Evolutionary conservation across 2,888 invertebrate genomes (phyloP).

Genomic region (Quadriops clusia): DNA sequence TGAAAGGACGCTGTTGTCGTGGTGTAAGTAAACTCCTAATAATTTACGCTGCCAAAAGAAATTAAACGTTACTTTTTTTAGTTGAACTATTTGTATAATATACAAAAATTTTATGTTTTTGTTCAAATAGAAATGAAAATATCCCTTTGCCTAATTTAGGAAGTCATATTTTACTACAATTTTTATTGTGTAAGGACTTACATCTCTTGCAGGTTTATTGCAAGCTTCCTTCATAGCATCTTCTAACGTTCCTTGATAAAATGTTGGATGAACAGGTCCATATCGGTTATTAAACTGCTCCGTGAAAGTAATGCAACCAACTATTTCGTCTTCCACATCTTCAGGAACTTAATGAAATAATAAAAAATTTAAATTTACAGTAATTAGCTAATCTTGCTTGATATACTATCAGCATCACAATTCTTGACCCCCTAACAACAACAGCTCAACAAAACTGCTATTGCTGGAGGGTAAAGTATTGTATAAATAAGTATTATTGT

Average conservation of each 20-base stretch:
- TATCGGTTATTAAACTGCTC: slow-evolving; percentile 77
- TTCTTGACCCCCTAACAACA: too few relatives aligned
- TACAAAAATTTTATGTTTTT: background rate
- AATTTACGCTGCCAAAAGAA: slow-evolving; percentile 65
- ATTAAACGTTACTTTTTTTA: slow-evolving; percentile 11
- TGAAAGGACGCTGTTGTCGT: slow-evolving; percentile 86
- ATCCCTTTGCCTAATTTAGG: too few relatives aligned
- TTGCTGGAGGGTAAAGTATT: too few relatives aligned
- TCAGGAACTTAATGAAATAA: slow-evolving; percentile 59
- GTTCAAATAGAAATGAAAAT: background rate
- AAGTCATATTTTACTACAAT: too few relatives aligned
- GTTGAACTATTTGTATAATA: background rate
- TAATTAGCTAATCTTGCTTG: too few relatives aligned
- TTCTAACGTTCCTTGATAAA: slow-evolving; percentile 84
- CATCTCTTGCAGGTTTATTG: slow-evolving; percentile 80
- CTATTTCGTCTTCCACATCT: slow-evolving; percentile 70
- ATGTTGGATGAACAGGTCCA: slow-evolving; percentile 77
- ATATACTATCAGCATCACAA: too few relatives aligned
- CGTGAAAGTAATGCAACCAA: slow-evolving; percentile 77
- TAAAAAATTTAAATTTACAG: slow-evolving; percentile 5
- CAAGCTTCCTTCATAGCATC: slow-evolving; percentile 86
- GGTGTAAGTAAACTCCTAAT: slow-evolving; percentile 90
- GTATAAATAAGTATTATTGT: too few relatives aligned
- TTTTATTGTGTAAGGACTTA: too few relatives aligned
- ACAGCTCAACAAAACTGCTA: too few relatives aligned